phyloP scores from a whole-genome alignment of 2,797 vertebrate genomes.

The Xiphophorus birchmanni region DNA sequence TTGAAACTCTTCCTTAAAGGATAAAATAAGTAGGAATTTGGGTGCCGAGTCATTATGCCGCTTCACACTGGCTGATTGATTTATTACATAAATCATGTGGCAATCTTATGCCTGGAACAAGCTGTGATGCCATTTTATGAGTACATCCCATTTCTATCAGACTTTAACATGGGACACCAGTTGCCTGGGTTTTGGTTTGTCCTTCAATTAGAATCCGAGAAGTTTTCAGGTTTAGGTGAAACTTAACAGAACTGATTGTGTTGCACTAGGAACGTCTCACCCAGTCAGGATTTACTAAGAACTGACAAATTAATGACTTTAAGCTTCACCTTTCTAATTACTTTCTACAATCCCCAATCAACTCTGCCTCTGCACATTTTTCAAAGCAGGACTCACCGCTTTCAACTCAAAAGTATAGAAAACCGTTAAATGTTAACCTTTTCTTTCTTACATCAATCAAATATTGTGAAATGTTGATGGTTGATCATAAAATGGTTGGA shows the following conservation, averaged over 20 bases:
- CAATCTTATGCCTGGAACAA: not conserved
- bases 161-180: not conserved
- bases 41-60: not conserved
- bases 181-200: not conserved
- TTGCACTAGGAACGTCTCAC: not conserved
- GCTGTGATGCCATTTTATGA: not conserved
- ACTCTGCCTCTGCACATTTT: not conserved
- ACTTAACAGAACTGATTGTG: not conserved
- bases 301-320: not conserved
- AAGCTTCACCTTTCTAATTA: not conserved
- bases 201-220: not conserved
- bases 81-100: not conserved
- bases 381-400: not conserved
- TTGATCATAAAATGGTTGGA: not conserved
- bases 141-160: not conserved
- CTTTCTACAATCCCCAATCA: not conserved
- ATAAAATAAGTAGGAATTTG: conserved; percentile 4
- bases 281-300: not conserved
- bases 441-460: not conserved
- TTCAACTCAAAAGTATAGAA: not conserved
- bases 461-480: not conserved
- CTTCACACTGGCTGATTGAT: not conserved
- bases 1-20: conserved; percentile 40
- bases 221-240: not conserved
- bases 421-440: not conserved